Conservation (phyloP, 1,140 invertebrate species). For the Drosophila nebulosa region DNA sequence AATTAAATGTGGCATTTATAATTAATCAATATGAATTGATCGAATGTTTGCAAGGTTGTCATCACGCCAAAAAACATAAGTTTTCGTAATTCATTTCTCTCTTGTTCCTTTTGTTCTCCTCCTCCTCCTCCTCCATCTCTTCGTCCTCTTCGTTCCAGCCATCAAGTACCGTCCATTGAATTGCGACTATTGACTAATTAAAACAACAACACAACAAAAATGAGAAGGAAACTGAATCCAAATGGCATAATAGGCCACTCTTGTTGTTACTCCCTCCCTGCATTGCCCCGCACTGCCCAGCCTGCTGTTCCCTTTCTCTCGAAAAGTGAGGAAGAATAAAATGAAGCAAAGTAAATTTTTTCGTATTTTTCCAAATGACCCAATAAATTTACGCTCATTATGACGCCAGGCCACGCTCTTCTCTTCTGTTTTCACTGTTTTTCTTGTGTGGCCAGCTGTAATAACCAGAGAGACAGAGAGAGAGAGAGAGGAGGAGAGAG, state of each 20-base stretch:
- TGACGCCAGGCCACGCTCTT: conserved; percentile 73
- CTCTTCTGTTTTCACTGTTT: neutral
- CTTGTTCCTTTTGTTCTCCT: too few relatives aligned
- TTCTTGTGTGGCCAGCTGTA: conserved; percentile 57
- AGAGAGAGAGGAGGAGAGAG: too few relatives aligned
- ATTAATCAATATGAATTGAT: conserved; percentile 38
- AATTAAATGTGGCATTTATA: conserved; percentile 40
- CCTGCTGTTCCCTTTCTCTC: conserved; percentile 22
- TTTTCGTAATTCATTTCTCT: neutral
- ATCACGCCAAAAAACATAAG: neutral
- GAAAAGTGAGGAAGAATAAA: conserved; percentile 30
- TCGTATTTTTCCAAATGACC: conserved; percentile 76
- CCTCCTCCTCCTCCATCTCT: neutral
- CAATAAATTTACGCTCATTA: conserved; percentile 79
- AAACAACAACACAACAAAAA: conserved; percentile 64
- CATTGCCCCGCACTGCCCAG: conserved; percentile 10
- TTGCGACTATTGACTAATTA: conserved; percentile 74
- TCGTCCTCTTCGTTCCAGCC: neutral
- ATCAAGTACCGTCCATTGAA: conserved; percentile 14
- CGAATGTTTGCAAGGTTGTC: neutral
- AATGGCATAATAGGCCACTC: conserved; percentile 73
- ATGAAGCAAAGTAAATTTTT: conserved; percentile 53
- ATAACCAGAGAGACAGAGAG: neutral
- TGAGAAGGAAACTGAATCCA: conserved; percentile 27
- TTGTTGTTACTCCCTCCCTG: conserved; percentile 25